Base-by-base conservation (phyloP, 1,140 invertebrate species). In the Aphelenchoides besseyi region DNA sequence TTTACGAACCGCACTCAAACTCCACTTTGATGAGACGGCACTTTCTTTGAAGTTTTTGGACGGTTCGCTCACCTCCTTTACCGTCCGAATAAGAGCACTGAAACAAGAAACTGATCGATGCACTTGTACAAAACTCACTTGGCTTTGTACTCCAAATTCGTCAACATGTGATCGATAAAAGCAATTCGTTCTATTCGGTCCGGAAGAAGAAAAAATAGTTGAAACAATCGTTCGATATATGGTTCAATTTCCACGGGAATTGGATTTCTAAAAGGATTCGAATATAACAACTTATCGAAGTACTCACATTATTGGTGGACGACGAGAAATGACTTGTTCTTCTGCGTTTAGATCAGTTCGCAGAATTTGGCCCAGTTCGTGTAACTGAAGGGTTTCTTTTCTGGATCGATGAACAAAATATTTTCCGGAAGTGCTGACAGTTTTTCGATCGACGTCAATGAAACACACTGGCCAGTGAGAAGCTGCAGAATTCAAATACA, bases 21-120 rank as follows among this genome's bases (percentile, higher is more conserved):
- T 59, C 70, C 70, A 74, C 18, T 35, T 68, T 2, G 67, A 52
- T 9, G 55, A 54, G 8, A 73, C 18, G n/a, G 71, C 53, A 29
- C 32, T 73, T 36, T 70, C 35, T 26, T 75, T 74, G 8, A 63
- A 74, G 23, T 29, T 28, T n/a, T 75, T 75, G 1, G 28, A 54
- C 18, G 73, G 73, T 5, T 63, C 61, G 26, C 71, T 74, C 23
- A 75, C 30, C n/a, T 74, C 73, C 52, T 72, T 63, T 18, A 75
- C 59, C 26, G 29, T 76, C 23, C 59, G 8, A 23, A 74, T 75
- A 18, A 74, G 18, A 23, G 73, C 75, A 48, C 41, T 48, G 23
- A 48, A 48, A 23, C 12, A 48, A 48, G 41, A 48, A 23, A 48
- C 23, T 12, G 23, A 48, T 48, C 12, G 41, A 48, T 48, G 12